Base-by-base conservation (phyloP, 2,797 vertebrate species). In the Cryptoblepharus egeriae region DNA sequence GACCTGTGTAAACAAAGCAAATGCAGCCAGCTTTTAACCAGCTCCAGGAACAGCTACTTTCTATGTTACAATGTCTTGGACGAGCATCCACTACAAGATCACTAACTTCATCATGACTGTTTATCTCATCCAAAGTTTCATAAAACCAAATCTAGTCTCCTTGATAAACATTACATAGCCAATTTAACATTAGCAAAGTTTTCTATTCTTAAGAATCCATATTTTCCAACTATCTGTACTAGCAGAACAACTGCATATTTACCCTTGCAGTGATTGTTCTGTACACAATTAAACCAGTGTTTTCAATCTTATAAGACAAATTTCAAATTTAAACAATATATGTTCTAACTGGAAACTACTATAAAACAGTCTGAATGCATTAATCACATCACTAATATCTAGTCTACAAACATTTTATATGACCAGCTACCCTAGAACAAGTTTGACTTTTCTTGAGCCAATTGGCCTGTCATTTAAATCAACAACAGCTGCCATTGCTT, bases 401-500 rank as follows among this genome's bases (percentile, higher is more conserved):
- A 95, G 32, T 92, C 94, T 95, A 94, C 91, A 93, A 92, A 93
- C 92, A 94, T 90, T 61, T 89, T 79, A 77, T 85, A 90, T 89
- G 67, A 95, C 93, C 86, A 86, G 88, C 95, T 96, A 99, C 85
- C 98, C 97, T 93, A 99, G 96, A 84, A 97, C 97, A 90, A 99
- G 98, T 91, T 99, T 99, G 74, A 99, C 99, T 94, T 99, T 99
- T 68, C 99, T 97, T 71, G 99, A 97, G 65, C 99, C 99, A 92
- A 99, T 99, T 89, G 99, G 99, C 87, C 99, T 96, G 90, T 99
- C 99, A 94, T 99, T 99, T 87, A 99, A 96, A 94, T 99, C 99
- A 95, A 98, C 97, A 80, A 99, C 98, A 58, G 98, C 98, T 58
- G 99, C 97, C 90, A 97, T 95, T 75, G 99, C 99, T 96, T 99